Evolutionary conservation across 2,113 vertebrate genomes (phyloP).

Genomic region (Pteronura brasiliensis): DNA sequence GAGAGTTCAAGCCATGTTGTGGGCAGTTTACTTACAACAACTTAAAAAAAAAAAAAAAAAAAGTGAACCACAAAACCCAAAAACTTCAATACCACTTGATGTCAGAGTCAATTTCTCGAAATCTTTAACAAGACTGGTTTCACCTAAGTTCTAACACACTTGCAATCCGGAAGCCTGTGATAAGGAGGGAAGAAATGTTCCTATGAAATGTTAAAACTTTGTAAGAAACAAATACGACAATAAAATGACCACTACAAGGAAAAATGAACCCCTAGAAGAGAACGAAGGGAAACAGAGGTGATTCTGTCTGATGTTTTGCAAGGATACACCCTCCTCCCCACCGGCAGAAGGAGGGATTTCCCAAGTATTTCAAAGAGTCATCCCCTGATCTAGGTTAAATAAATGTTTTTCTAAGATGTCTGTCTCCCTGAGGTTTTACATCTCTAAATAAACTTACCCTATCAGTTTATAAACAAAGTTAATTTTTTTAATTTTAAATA

Average conservation of each 20-base stretch:
- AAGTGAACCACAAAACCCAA: not conserved
- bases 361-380: not conserved
- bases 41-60: constrained; percentile 18
- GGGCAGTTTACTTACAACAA: not conserved
- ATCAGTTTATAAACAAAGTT: not conserved
- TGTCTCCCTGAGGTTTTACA: not conserved
- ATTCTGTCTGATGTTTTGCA: not conserved
- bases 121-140: not conserved
- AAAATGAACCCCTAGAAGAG: not conserved
- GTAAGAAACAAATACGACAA: not conserved
- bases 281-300: not conserved
- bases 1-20: not conserved
- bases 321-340: not conserved
- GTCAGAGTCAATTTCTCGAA: constrained; percentile 5
- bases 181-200: not conserved
- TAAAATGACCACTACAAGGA: not conserved
- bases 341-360: not conserved
- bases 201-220: constrained; percentile 9
- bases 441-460: not conserved
- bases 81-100: not conserved
- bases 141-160: not conserved
- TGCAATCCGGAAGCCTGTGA: not conserved
- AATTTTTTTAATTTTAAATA: not conserved
- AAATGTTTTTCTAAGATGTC: not conserved
- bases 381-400: not conserved